A percentile compares a stretch with the other conserved stretches of the same genome.
Evolutionary conservation across 2,113 vertebrate species (phyloP).

Genomic region (Kobus ellipsiprymnus): DNA sequence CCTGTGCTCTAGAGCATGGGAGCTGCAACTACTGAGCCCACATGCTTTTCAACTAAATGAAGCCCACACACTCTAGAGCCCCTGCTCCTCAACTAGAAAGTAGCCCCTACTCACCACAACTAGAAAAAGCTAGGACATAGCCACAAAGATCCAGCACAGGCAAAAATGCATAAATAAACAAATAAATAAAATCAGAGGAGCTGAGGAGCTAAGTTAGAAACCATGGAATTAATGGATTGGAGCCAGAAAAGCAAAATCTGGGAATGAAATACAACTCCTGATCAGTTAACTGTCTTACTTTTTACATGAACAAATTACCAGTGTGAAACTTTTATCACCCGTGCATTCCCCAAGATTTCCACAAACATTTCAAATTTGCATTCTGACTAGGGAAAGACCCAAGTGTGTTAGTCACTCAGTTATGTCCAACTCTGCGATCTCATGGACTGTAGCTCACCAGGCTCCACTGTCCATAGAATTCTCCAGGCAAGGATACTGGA

Average conservation of each 20-base stretch:
- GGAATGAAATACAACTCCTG: background rate
- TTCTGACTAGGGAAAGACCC: background rate
- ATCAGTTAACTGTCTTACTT: background rate
- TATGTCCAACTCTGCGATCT: background rate
- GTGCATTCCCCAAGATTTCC: background rate
- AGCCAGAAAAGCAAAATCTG: background rate
- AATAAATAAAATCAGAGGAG: background rate
- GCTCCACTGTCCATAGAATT: background rate
- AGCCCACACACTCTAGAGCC: background rate
- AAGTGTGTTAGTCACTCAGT: background rate
- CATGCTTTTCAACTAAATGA: background rate
- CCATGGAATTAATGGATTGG: background rate
- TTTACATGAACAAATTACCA: background rate
- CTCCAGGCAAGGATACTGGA: background rate
- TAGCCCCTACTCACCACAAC: background rate
- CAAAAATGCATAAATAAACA: background rate
- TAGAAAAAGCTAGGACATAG: background rate
- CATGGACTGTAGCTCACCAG: background rate
- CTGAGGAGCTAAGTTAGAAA: background rate
- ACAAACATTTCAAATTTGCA: background rate
- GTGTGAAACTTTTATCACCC: background rate
- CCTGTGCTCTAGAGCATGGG: background rate
- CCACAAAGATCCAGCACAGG: background rate
- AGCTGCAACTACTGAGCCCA: background rate
- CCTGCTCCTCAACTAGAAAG: background rate